These are phyloP conservation scores for Xenopus laevis DNA, from an alignment of 2,113 vertebrate species.

Conservation along the genomic window DNA sequence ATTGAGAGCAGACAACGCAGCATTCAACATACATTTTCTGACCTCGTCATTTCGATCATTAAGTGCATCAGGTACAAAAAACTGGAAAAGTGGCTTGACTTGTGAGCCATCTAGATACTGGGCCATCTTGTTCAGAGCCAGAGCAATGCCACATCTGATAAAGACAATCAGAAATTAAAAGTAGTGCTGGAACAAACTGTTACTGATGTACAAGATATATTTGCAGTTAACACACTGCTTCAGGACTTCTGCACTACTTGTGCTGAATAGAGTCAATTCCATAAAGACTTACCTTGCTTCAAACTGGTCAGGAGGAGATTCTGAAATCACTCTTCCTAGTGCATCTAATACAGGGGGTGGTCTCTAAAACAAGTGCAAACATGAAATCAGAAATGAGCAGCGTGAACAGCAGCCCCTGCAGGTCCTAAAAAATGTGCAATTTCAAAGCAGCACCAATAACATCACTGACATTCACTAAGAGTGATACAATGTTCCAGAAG, in stretches of 20 bases:
- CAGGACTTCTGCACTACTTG: too few species aligned
- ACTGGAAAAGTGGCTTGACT: slow-evolving; percentile 93
- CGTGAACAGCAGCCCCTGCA: background rate
- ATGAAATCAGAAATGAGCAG: background rate
- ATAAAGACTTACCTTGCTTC: slow-evolving; percentile 81
- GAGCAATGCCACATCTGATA: slow-evolving; percentile 87
- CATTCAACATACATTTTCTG: slow-evolving; percentile 93
- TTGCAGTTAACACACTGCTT: too few species aligned
- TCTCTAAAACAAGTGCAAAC: slow-evolving; percentile 66
- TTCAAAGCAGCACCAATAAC: too few species aligned
- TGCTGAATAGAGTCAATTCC: too few species aligned
- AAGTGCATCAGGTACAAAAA: slow-evolving; percentile 95
- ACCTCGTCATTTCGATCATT: slow-evolving; percentile 90
- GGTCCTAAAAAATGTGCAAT: too few species aligned
- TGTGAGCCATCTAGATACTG: slow-evolving; percentile 84
- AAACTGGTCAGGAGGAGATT: slow-evolving; percentile 95
- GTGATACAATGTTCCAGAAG: background rate
- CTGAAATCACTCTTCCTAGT: slow-evolving; percentile 91
- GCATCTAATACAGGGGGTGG: slow-evolving; percentile 92
- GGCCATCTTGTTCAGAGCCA: slow-evolving; percentile 90
- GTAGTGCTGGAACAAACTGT: background rate
- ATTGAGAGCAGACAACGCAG: slow-evolving; percentile 89
- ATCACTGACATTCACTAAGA: background rate
- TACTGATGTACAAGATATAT: too few species aligned
- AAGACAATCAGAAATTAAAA: background rate